Conservation (phyloP, 2,113 vertebrate species). For the Atlantisia rogersi region DNA sequence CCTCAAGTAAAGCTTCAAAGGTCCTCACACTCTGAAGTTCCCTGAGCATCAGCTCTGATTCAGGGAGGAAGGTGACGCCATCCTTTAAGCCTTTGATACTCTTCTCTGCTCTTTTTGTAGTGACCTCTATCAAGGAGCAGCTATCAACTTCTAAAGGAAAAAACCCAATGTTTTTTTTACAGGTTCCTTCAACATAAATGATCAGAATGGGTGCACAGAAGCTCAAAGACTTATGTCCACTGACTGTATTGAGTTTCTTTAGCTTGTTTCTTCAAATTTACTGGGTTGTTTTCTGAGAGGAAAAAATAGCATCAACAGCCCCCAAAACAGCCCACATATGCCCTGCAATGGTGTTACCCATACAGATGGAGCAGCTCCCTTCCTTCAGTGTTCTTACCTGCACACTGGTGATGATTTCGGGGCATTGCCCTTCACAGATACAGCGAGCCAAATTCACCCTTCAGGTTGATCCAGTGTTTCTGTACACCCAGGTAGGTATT, state of each 20-base stretch:
- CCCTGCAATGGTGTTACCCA: neutral
- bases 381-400: neutral
- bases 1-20: neutral
- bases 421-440: neutral
- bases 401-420: neutral
- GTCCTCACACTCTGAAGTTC: neutral
- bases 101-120: neutral
- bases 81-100: neutral
- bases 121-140: neutral
- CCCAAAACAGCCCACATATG: constrained; percentile 4
- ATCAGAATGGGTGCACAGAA: neutral
- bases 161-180: neutral
- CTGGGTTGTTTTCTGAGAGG: neutral
- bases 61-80: neutral
- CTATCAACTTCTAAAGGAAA: neutral
- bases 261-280: neutral
- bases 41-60: neutral
- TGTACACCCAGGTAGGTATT: neutral
- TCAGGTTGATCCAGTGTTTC: neutral
- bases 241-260: neutral
- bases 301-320: constrained; percentile 25
- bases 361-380: neutral
- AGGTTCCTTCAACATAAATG: neutral
- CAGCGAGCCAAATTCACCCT: neutral
- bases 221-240: neutral